These are phyloP conservation scores for Aphidius colemani DNA, from an alignment of 2,888 invertebrate genomes.

Conservation along the genomic window DNA sequence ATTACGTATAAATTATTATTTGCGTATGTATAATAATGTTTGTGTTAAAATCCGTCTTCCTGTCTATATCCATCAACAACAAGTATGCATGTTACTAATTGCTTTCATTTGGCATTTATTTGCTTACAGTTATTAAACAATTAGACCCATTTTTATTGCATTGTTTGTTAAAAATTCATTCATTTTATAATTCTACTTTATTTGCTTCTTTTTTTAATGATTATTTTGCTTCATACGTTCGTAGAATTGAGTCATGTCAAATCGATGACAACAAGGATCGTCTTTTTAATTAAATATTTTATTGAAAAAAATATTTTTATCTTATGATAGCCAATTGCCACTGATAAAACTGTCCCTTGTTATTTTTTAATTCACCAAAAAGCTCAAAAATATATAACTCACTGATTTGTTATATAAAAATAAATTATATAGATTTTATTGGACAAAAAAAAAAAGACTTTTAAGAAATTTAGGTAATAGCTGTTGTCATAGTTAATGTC, in stretches of 20 bases:
- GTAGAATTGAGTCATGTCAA: not conserved
- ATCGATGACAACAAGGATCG: not conserved
- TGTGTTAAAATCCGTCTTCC: slow-evolving; percentile 5
- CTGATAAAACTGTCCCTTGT: slow-evolving; percentile 12
- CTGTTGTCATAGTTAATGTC: slow-evolving; percentile 35
- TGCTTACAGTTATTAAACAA: slow-evolving; percentile 46
- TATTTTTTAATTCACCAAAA: too few relatives aligned
- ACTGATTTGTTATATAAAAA: too few relatives aligned
- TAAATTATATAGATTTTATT: too few relatives aligned
- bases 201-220: not conserved
- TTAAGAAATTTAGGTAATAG: slow-evolving; percentile 24
- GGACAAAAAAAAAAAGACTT: too few relatives aligned
- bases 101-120: slow-evolving; percentile 37
- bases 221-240: too few relatives aligned
- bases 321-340: slow-evolving; percentile 27
- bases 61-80: slow-evolving; percentile 19
- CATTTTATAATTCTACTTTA: not conserved
- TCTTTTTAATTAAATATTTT: not conserved
- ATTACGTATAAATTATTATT: not conserved
- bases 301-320: slow-evolving; percentile 17
- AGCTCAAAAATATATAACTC: too few relatives aligned
- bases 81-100: slow-evolving; percentile 47
- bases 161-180: not conserved
- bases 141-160: slow-evolving; percentile 33
- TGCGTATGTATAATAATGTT: too few relatives aligned